Percentiles rank a stretch among this genome's conserved stretches.
Evolutionary conservation across 2,888 invertebrate species (phyloP).

Genomic region (Crocallis elinguaria): DNA sequence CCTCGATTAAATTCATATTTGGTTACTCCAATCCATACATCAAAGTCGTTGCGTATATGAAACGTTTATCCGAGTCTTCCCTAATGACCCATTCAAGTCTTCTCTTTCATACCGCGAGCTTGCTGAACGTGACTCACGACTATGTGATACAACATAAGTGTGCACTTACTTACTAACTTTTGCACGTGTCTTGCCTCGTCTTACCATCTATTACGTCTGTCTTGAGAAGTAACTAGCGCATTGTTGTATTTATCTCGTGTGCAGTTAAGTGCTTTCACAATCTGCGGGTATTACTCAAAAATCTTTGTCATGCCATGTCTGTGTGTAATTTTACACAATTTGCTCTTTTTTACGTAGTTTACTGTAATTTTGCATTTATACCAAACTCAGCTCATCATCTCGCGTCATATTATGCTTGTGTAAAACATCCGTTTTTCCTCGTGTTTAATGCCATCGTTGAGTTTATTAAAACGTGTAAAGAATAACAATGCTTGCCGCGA

Average conservation of each 20-base stretch:
- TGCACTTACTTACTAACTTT: conserved; percentile 39
- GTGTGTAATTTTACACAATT: conserved; percentile 12
- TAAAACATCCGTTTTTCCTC: conserved; percentile 17
- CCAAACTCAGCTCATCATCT: neutral
- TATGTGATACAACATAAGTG: conserved; percentile 41
- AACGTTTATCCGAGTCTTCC: conserved; percentile 58
- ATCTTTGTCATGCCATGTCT: conserved; percentile 1
- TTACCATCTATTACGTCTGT: conserved; percentile 13
- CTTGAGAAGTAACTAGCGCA: conserved; percentile 2
- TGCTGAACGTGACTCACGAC: conserved; percentile 60
- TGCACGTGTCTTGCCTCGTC: conserved; percentile 29
- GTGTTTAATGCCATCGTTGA: conserved; percentile 25
- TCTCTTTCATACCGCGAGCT: conserved; percentile 54
- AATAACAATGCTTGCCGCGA: conserved; percentile 31
- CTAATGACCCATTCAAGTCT: conserved; percentile 72
- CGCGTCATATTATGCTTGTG: conserved; percentile 2
- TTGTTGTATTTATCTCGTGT: conserved; percentile 12
- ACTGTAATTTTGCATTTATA: conserved; percentile 3
- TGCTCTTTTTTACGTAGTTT: conserved; percentile 1
- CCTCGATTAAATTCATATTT: conserved; percentile 47
- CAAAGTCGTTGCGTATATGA: conserved; percentile 57
- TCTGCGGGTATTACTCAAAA: conserved; percentile 1
- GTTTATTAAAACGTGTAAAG: conserved; percentile 28
- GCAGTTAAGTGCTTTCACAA: conserved; percentile 15
- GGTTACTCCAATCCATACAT: conserved; percentile 51